phyloP scores from a whole-genome alignment of 2,797 vertebrate species.

The Valencia hispanica region DNA sequence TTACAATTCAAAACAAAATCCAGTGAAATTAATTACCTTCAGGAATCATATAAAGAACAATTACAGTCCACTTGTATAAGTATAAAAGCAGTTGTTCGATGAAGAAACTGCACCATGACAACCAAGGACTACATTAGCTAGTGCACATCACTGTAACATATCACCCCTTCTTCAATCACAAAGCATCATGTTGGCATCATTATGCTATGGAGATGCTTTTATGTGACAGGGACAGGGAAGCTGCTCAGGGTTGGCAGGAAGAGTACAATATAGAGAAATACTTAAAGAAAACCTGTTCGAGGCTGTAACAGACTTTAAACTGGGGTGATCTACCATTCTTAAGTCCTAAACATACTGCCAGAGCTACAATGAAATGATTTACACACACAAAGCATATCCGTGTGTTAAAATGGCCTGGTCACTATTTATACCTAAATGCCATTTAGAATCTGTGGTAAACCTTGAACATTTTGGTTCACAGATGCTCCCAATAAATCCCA shows the following conservation, averaged over 20 bases:
- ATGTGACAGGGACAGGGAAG: background rate
- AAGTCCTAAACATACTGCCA: background rate
- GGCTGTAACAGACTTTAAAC: background rate
- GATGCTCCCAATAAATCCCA: background rate
- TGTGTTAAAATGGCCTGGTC: background rate
- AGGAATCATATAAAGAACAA: background rate
- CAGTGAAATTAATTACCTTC: background rate
- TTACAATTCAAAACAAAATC: background rate
- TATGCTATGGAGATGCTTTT: background rate
- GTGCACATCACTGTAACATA: background rate
- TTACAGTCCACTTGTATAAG: background rate
- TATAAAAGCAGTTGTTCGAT: background rate
- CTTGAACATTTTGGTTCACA: background rate
- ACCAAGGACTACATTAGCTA: background rate
- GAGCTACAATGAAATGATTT: background rate
- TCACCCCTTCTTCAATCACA: background rate
- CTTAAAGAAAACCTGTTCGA: background rate
- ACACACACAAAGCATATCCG: background rate
- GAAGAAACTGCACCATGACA: background rate
- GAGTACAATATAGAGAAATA: background rate
- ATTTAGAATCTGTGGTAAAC: background rate
- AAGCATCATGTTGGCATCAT: background rate
- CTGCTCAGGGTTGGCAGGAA: background rate
- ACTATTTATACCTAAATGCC: background rate
- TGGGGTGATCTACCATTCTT: background rate